phyloP scores from a whole-genome alignment of 64 coral and sea anemone genomes.

The Porites lutea region DNA sequence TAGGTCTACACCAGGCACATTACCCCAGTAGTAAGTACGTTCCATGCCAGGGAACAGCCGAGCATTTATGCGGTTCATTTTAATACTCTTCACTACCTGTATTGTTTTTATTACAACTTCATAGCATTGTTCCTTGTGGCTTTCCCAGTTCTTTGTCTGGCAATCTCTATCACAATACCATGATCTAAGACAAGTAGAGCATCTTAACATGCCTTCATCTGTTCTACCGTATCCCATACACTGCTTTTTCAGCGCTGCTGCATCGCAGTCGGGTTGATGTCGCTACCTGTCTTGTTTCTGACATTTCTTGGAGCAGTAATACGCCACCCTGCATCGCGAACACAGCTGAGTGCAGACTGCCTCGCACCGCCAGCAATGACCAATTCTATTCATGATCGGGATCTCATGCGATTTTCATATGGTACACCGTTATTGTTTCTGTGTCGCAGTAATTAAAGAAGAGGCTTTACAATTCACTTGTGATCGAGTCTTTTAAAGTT shows the following conservation, averaged over 20 bases:
- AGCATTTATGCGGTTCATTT: background rate
- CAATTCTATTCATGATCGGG: constrained; percentile 17
- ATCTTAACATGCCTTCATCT: constrained; percentile 1
- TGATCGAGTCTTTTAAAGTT: no score
- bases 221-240: background rate
- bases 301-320: constrained; percentile 40
- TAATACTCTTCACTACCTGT: background rate
- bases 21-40: constrained; percentile 33
- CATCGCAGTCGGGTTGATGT: constrained; percentile 49
- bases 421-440: no score
- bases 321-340: constrained; percentile 30
- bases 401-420: no score
- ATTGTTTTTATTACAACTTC: background rate
- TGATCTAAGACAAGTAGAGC: constrained; percentile 3
- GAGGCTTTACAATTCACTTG: no score
- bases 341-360: constrained; percentile 1
- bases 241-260: constrained; percentile 9
- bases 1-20: constrained; percentile 53
- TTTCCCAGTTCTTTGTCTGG: background rate
- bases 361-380: constrained; percentile 28
- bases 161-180: constrained; percentile 50
- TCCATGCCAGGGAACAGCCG: background rate
- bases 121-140: constrained; percentile 6
- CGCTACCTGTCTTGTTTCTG: constrained; percentile 63
- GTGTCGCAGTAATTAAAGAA: no score